Conservation (phyloP, 2,797 vertebrate genomes). For the Calcarius lapponicus region DNA sequence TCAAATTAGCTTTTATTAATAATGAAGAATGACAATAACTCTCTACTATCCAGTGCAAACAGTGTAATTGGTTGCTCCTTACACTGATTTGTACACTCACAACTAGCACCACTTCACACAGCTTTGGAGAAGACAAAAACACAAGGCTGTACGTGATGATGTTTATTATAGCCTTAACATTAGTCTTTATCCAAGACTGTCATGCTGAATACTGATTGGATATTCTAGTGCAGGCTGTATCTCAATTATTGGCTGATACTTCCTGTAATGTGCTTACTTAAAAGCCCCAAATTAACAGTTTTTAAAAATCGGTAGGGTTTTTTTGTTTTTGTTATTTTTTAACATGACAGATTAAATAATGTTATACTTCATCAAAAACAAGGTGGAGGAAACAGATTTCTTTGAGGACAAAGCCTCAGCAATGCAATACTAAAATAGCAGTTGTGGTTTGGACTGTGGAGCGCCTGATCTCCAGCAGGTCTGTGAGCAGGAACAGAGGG, state of each 20-base stretch:
- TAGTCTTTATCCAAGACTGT: background rate
- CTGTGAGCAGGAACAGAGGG: background rate
- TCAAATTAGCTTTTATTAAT: background rate
- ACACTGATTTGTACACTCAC: background rate
- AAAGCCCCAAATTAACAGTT: background rate
- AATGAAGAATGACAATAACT: background rate
- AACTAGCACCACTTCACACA: background rate
- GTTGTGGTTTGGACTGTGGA: background rate
- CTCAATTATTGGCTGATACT: background rate
- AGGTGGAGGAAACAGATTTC: background rate
- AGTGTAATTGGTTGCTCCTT: background rate
- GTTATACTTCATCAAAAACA: background rate
- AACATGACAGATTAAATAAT: background rate
- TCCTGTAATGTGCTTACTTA: background rate
- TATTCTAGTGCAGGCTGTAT: background rate
- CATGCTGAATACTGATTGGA: background rate
- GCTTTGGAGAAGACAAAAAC: background rate
- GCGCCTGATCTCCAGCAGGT: background rate
- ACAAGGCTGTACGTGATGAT: background rate
- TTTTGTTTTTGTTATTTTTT: background rate
- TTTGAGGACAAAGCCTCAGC: background rate
- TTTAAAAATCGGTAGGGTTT: background rate
- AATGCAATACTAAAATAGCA: background rate
- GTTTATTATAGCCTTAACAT: background rate
- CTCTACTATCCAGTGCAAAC: background rate